Evolutionary conservation across 1,140 invertebrate species (phyloP).

Genomic region (Bombus polaris): DNA sequence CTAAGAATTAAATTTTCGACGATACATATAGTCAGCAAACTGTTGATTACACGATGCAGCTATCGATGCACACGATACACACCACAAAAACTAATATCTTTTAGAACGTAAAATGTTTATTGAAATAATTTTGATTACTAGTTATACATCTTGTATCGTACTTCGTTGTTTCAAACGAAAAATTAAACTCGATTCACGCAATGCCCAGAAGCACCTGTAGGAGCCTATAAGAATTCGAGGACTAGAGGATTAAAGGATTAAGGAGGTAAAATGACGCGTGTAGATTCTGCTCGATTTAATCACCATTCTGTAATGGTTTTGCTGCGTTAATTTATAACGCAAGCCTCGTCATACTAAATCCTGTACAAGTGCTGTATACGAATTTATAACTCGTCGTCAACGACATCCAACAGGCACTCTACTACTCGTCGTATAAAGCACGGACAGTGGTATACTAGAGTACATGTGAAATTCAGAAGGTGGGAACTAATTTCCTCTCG

Average conservation of each 20-base stretch:
- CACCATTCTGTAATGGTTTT: too few species aligned
- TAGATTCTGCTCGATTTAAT: too few species aligned
- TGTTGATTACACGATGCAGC: background rate
- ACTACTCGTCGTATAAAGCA: background rate
- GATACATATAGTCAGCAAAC: background rate
- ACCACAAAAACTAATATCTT: background rate
- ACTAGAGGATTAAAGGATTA: too few species aligned
- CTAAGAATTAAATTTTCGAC: background rate
- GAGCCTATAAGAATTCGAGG: too few species aligned
- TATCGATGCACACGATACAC: background rate
- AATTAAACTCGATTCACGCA: too few species aligned
- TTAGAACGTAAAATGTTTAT: background rate
- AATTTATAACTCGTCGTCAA: background rate
- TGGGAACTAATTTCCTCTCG: slow-evolving; percentile 1
- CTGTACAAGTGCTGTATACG: background rate
- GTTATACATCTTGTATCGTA: too few species aligned
- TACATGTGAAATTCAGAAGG: slow-evolving; percentile 5
- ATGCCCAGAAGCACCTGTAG: too few species aligned
- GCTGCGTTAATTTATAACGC: too few species aligned
- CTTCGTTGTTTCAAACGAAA: too few species aligned
- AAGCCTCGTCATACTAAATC: too few species aligned
- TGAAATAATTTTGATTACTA: too few species aligned
- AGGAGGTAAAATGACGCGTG: too few species aligned
- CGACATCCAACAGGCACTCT: background rate
- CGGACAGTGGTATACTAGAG: background rate